phyloP scores from a whole-genome alignment of 2,113 vertebrate species.

The Nothobranchius furzeri region DNA sequence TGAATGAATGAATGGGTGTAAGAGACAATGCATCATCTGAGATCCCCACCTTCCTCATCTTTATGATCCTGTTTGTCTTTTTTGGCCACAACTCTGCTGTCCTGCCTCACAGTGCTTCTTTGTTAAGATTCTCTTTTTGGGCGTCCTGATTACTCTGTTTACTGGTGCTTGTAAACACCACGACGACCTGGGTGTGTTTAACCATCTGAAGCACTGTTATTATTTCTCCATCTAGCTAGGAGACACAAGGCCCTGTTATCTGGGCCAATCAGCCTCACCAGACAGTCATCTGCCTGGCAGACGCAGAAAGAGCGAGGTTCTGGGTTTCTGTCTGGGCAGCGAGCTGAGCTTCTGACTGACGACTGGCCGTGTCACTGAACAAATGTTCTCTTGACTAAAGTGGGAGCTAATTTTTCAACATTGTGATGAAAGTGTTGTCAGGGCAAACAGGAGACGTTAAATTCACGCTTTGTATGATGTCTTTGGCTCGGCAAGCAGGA shows the following conservation, averaged over 20 bases:
- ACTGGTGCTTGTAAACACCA: conserved; percentile 72
- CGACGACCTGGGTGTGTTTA: conserved; percentile 64
- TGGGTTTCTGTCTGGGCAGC: conserved; percentile 21
- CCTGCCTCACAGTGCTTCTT: background rate
- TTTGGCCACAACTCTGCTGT: no score
- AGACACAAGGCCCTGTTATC: conserved; percentile 60
- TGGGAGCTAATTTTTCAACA: conserved; percentile 52
- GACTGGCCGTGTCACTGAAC: conserved; percentile 9
- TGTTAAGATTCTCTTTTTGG: no score
- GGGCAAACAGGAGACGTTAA: conserved; percentile 51
- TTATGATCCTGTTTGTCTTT: no score
- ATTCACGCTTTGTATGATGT: conserved; percentile 51
- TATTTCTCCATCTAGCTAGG: conserved; percentile 58
- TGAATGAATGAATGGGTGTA: no score
- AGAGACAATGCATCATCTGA: no score
- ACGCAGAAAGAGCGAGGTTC: conserved; percentile 32
- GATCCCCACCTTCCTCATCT: no score
- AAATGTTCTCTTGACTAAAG: conserved; percentile 40
- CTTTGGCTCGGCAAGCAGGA: conserved; percentile 59
- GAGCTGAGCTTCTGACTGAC: conserved; percentile 44
- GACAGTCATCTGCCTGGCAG: conserved; percentile 64
- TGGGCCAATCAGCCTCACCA: conserved; percentile 48
- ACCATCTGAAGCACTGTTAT: conserved; percentile 60
- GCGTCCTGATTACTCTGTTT: conserved; percentile 70
- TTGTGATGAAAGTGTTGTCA: conserved; percentile 56